phyloP scores from a whole-genome alignment of 2,113 vertebrate genomes.

The chimpanzee (Pan troglodytes) region NHGRI_mPanTro3-v2.1_pri NC_086015.1:85290001-85290500 shows the following conservation, averaged over 20 bases:
- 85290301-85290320: conserved; percentile 24
- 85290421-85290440: conserved; percentile 35
- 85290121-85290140: background rate
- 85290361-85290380: conserved; percentile 63
- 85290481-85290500: conserved; percentile 72
- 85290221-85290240: background rate
- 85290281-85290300: conserved; percentile 35
- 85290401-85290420: conserved; percentile 48
- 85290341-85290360: conserved; percentile 54
- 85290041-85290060: background rate
- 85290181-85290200: background rate
- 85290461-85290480: conserved; percentile 67
- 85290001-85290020: background rate
- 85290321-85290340: conserved; percentile 23
- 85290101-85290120: conserved; percentile 1
- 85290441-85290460: conserved; percentile 76
- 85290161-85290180: conserved; percentile 36
- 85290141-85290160: background rate
- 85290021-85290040: background rate
- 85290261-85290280: conserved; percentile 40
- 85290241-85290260: background rate
- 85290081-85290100: background rate
- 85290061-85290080: background rate
- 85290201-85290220: background rate
- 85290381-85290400: conserved; percentile 75